Percentiles rank a stretch among this genome's conserved stretches.
These are phyloP conservation scores for Samia ricini DNA, from an alignment of 1,140 invertebrate species.

Conservation along the genomic window DNA sequence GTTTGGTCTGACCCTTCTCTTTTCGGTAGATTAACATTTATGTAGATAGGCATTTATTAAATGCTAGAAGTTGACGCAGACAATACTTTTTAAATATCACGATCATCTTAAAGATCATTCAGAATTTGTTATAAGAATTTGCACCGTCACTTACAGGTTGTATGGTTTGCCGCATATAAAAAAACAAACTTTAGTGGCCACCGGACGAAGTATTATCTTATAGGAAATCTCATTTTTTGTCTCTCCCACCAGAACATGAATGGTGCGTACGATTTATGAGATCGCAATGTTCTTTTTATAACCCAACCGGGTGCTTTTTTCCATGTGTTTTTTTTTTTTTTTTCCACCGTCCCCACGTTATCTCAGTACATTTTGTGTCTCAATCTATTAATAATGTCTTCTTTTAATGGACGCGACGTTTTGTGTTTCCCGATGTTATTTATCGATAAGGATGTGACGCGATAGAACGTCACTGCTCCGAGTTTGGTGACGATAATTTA, in stretches of 20 bases:
- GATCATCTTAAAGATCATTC: not conserved
- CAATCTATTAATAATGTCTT: conserved; percentile 75
- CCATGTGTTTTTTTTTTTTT: conserved; percentile 27
- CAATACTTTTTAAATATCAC: not conserved
- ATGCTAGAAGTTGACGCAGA: not conserved
- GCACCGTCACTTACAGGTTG: not conserved
- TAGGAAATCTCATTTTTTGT: conserved; percentile 72
- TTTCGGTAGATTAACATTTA: no score
- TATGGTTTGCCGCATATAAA: not conserved
- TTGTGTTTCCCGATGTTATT: conserved; percentile 41
- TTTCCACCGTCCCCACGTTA: conserved; percentile 37
- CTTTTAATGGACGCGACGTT: conserved; percentile 58
- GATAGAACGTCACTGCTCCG: conserved; percentile 29
- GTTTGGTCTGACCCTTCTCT: no score
- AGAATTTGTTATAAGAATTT: not conserved
- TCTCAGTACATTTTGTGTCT: conserved; percentile 69
- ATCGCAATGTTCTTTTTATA: conserved; percentile 69
- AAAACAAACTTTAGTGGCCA: conserved; percentile 33
- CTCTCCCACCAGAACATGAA: conserved; percentile 61
- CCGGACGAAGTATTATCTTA: conserved; percentile 66
- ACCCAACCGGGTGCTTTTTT: conserved; percentile 52
- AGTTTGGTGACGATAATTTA: conserved; percentile 10
- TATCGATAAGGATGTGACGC: conserved; percentile 42
- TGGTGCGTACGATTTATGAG: conserved; percentile 74
- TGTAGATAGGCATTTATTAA: no score